phyloP scores from a whole-genome alignment of 1,140 invertebrate species.

The Lasioglossum baleicum region DNA sequence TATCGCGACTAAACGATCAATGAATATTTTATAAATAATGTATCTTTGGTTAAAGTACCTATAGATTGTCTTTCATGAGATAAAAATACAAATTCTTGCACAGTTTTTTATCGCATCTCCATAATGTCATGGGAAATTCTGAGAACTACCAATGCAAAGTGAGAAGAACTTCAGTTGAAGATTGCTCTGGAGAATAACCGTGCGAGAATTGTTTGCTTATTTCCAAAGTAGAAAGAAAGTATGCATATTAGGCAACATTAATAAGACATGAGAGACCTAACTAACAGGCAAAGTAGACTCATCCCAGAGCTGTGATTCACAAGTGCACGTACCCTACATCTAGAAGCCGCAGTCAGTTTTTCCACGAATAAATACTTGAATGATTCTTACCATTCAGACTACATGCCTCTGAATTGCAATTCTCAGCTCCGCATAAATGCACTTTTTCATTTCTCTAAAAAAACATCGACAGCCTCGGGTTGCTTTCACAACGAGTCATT shows the following conservation, averaged over 20 bases:
- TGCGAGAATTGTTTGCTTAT: background rate
- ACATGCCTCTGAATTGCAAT: too few species aligned
- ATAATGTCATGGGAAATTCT: too few species aligned
- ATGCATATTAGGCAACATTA: background rate
- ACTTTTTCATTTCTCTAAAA: too few species aligned
- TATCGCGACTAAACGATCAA: too few species aligned
- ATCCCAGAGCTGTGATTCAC: background rate
- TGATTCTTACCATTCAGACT: too few species aligned
- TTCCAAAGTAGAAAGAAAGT: background rate
- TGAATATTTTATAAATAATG: background rate
- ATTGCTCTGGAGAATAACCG: background rate
- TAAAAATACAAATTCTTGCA: too few species aligned
- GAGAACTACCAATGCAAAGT: background rate
- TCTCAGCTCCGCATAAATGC: too few species aligned
- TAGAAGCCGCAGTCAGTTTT: background rate
- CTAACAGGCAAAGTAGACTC: background rate
- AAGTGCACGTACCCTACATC: conserved; percentile 16
- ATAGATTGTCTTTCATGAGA: background rate
- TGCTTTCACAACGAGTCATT: too few species aligned
- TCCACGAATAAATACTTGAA: background rate
- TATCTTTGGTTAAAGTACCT: background rate
- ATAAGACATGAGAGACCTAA: background rate
- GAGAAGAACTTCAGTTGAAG: background rate
- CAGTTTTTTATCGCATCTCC: too few species aligned
- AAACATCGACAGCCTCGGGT: too few species aligned